Base-by-base conservation (phyloP, 2,797 vertebrate species). In the Hypotaenidia philippensis region DNA sequence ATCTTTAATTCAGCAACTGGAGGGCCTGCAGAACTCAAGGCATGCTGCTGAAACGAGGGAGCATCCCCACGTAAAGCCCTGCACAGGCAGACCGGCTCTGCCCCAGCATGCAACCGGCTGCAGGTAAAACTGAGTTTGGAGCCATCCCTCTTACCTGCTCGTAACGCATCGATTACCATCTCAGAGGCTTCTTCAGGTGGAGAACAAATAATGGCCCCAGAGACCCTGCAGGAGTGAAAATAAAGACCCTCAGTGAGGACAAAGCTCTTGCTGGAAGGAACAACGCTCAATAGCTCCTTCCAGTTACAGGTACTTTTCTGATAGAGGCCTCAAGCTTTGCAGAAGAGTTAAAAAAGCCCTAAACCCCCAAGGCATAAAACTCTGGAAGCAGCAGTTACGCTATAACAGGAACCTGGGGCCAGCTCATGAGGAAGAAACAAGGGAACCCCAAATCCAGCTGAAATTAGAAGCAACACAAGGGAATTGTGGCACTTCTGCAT, bases 131-230 rank as follows among this genome's bases (percentile, higher is more conserved):
- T 40, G 44, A 9, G 47, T 4, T 6, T 40, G 59, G 45, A 38
- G 59, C 53, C 9, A 12, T 3, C 69, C 32, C 32, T 71, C 96
- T 83, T 80, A 97, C 96, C 97, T 2, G 97, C 96, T 82, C 83
- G 80, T 41, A 97, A 93, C 22, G 87, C 92, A 7, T 92, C 92
- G 40, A 93, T 83, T 7, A 96, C 45, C 7, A 97, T 76, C 77
- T 93, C 83, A 6, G 96, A 89, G 56, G 95, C 96, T 89, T 93
- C 26, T 3, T 90, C 89, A 34, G 93, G 89, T 5, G 90, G 84
- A 17, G 88, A 97, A 68, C 95, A 97, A 71, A 97, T 57, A 25
- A 97, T 78, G 49, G 94, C 93, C 93, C 96, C 97, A 44, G 94
- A 97, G 17, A 97, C 96, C 14, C 97, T 97, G 85, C n/a, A 59